Percentiles rank a stretch among this genome's conserved stretches.
These are phyloP conservation scores for Morinoia aosen DNA, from an alignment of 2,888 invertebrate genomes.

Conservation along the genomic window DNA sequence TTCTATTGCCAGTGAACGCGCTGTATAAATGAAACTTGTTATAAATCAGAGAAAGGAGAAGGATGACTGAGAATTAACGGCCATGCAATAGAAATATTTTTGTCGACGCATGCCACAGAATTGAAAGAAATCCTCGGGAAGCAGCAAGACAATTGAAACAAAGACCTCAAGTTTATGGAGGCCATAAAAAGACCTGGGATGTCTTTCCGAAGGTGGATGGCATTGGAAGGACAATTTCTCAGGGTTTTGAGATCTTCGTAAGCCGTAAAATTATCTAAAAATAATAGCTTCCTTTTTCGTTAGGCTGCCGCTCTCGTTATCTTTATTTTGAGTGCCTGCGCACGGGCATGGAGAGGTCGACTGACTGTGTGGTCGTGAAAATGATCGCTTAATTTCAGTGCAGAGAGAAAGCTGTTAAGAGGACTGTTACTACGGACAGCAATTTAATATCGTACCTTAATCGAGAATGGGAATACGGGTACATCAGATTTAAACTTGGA, in stretches of 20 bases:
- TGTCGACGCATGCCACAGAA: not conserved
- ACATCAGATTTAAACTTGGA: not conserved
- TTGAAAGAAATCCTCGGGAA: not conserved
- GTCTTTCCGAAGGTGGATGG: conserved; percentile 26
- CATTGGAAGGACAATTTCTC: conserved; percentile 22
- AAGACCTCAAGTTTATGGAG: not conserved
- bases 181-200: not conserved
- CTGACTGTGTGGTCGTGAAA: not conserved
- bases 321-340: not conserved
- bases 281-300: conserved; percentile 5
- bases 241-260: not conserved
- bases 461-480: not conserved
- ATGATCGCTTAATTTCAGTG: not conserved
- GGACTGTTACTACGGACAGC: not conserved
- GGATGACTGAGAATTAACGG: not conserved
- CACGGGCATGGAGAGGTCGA: not conserved
- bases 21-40: not conserved
- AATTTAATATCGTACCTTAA: not conserved
- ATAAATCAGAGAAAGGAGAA: not conserved
- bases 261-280: conserved; percentile 25
- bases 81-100: not conserved
- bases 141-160: not conserved
- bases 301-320: not conserved
- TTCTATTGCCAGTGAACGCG: not conserved
- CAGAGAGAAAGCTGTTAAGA: not conserved